These are phyloP conservation scores for Tyto alba DNA, from an alignment of 2,113 vertebrate species.

Conservation along the genomic window DNA sequence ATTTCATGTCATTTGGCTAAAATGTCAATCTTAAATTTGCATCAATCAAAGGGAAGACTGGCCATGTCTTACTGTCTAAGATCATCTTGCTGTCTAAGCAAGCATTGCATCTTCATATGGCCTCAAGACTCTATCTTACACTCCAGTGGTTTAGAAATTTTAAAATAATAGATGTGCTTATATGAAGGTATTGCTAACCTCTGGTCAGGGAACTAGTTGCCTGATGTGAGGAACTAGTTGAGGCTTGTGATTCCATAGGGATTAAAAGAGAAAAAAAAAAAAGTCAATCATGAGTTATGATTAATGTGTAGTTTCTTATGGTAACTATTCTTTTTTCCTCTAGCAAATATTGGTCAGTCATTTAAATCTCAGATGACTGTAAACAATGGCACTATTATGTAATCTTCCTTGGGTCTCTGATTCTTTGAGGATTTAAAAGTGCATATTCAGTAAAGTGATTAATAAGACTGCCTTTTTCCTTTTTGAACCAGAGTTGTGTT, in stretches of 20 bases:
- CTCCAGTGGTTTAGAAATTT: not conserved
- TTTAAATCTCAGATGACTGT: not conserved
- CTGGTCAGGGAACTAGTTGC: not conserved
- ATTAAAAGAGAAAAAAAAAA: not conserved
- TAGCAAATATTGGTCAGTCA: slow-evolving; percentile 34
- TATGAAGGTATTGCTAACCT: not conserved
- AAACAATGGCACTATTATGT: not conserved
- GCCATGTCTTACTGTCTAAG: not conserved
- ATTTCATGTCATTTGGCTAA: not conserved
- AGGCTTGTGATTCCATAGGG: not conserved
- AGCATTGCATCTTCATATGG: not conserved
- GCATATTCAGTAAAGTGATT: not conserved
- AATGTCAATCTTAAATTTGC: not conserved
- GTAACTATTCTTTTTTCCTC: slow-evolving; percentile 1
- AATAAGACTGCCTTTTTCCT: not conserved
- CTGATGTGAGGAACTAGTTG: not conserved
- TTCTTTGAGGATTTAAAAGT: not conserved
- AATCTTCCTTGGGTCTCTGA: not conserved
- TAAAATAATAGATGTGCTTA: not conserved
- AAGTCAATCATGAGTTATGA: not conserved
- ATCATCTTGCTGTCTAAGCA: not conserved
- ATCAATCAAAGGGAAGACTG: not conserved
- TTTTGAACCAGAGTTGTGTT: not conserved
- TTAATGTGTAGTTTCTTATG: slow-evolving; percentile 1
- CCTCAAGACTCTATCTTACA: not conserved